Evolutionary conservation across 1,140 invertebrate genomes (phyloP), one percentile per base, ranked within the genome.

Genomic region (Cyrtorhinus lividipennis): DNA sequence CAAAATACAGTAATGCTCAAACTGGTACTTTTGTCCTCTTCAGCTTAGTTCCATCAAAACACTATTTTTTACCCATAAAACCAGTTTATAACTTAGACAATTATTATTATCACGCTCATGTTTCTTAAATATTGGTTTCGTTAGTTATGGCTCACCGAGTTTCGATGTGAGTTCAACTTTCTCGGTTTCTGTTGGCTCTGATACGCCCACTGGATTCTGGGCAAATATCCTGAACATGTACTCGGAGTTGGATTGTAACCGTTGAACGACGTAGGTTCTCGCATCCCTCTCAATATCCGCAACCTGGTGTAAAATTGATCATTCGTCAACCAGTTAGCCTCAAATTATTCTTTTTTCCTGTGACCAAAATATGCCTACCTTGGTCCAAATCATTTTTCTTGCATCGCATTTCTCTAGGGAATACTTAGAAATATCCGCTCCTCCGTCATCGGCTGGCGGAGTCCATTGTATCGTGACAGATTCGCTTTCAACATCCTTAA

Each of bases 201-300:
- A 89, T 18, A 78, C 72, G 3, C 90, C 90, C 61, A 90, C 80
- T 5, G 84, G 80, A 75, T 94, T 95, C 65, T 82, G 82, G 24
- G 90, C 90, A 66, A 84, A 81, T 20, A 95, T 82, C 65, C 90
- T 79, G 77, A 92, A 94, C 74, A 87, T 82, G 69, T 94, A 95
- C 69, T 89, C 83, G 20, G 79, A 76, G 67, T 88, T 84, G 70
- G 89, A 82, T 63, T 82, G 78, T 13, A 97, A 75, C 68, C 83
- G 83, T 69, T 89, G 83, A 59, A 94, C 80, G 46, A 81, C 83
- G 71, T 87, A 87, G 1, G 80, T 82, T 23, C 79, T 77, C 0
- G 85, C 82, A 62, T 85, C 80, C 63, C 79, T 82, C 53, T 87
- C 81, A 10, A 90, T 81, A 66, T 88, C 87, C 8, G 85, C 82